Conservation (phyloP, 2,113 vertebrate species). For the Elanoides forficatus region DNA sequence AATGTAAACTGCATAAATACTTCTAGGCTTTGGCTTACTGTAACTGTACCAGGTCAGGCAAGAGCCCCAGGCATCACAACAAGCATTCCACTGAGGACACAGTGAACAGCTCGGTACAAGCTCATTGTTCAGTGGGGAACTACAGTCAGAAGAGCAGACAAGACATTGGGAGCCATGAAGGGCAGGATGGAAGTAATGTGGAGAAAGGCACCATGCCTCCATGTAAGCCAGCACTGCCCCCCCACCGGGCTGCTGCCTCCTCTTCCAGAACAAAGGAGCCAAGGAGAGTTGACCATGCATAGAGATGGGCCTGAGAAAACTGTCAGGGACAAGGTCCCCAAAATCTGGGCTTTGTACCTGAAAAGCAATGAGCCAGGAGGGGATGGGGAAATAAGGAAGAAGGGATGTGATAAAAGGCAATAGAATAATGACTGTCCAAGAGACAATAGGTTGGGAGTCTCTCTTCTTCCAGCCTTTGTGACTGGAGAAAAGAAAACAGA, state of each 20-base stretch:
- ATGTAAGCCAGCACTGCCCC: not conserved
- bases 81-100: not conserved
- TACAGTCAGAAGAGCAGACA: not conserved
- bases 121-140: not conserved
- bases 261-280: not conserved
- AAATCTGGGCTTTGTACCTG: not conserved
- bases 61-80: not conserved
- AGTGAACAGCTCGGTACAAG: not conserved
- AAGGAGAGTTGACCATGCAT: not conserved
- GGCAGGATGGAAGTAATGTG: not conserved
- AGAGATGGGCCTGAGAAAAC: not conserved
- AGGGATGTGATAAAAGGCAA: not conserved
- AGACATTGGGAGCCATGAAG: fast-evolving
- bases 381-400: not conserved
- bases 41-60: not conserved
- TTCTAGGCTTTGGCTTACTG: not conserved
- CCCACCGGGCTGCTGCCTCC: not conserved
- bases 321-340: not conserved
- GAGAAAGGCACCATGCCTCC: not conserved
- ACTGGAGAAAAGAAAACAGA: not conserved
- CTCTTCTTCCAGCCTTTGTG: not conserved
- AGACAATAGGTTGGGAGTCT: not conserved
- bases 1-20: not conserved
- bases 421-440: not conserved
- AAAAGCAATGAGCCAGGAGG: not conserved